Conservation (phyloP, 1,140 invertebrate species). For the Pseudomyrmex concolor region DNA sequence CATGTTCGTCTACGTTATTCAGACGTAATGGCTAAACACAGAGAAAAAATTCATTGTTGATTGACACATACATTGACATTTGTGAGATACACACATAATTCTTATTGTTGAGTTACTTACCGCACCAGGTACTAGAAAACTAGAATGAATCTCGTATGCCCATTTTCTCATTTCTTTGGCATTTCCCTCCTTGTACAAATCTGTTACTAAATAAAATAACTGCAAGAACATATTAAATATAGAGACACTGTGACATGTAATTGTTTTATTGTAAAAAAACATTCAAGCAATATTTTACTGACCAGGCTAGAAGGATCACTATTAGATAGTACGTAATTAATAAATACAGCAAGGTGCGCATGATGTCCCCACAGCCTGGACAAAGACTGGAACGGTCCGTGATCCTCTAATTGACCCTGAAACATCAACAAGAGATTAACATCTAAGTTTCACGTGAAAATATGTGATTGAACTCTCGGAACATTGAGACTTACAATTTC, state of each 20-base stretch:
- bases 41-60: constrained; percentile 47
- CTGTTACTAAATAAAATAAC: constrained; percentile 95
- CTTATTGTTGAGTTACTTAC: constrained; percentile 83
- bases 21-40: constrained; percentile 90
- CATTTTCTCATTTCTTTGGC: constrained; percentile 96
- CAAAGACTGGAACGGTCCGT: constrained; percentile 92
- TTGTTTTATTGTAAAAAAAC: background rate
- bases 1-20: constrained; percentile 93
- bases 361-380: constrained; percentile 90
- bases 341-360: constrained; percentile 94
- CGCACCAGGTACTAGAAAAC: constrained; percentile 96
- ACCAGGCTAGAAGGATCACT: constrained; percentile 93
- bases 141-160: constrained; percentile 99
- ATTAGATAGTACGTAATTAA: constrained; percentile 95
- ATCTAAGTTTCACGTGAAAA: constrained; percentile 32
- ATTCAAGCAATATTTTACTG: constrained; percentile 69
- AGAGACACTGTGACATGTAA: background rate
- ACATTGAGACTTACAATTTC: constrained; percentile 87
- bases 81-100: no score
- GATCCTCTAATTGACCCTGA: constrained; percentile 89
- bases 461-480: background rate
- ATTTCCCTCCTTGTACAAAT: constrained; percentile 93
- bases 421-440: constrained; percentile 56
- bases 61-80: background rate
- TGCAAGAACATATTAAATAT: constrained; percentile 82